Conservation (phyloP, 1,140 invertebrate genomes). For the Cotesia vestalis region DNA sequence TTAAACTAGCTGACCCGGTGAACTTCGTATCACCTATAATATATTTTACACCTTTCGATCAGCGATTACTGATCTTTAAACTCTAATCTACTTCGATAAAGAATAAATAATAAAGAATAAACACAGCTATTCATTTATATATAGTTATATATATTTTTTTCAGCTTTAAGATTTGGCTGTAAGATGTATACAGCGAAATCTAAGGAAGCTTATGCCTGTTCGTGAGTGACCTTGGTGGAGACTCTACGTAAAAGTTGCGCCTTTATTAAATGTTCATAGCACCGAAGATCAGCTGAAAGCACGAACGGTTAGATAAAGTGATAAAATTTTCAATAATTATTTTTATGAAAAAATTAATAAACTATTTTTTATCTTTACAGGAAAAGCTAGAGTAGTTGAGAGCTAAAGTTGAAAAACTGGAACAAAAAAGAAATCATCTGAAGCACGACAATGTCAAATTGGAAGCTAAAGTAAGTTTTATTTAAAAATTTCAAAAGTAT, state of each 20-base stretch:
- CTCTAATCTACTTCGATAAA: conserved; percentile 66
- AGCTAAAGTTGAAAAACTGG: conserved; percentile 84
- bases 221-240: conserved; percentile 96
- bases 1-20: background rate
- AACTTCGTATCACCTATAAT: too few relatives aligned
- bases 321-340: too few relatives aligned
- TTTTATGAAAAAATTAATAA: conserved; percentile 2
- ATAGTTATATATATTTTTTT: conserved; percentile 3
- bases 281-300: conserved; percentile 89
- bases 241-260: conserved; percentile 87
- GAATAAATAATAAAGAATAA: conserved; percentile 55
- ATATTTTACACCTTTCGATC: too few relatives aligned
- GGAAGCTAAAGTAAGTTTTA: conserved; percentile 83
- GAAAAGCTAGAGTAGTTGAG: conserved; percentile 85
- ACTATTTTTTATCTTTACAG: conserved; percentile 67
- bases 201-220: conserved; percentile 88
- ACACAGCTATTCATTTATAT: conserved; percentile 67
- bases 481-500: background rate
- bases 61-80: conserved; percentile 51
- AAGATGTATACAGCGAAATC: conserved; percentile 91
- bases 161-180: conserved; percentile 87
- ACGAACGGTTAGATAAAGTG: conserved; percentile 70
- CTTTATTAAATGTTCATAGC: conserved; percentile 89
- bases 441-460: conserved; percentile 89
- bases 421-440: conserved; percentile 83